phyloP scores from a whole-genome alignment of 1,140 invertebrate genomes.

The Saxidomus purpurata region DNA sequence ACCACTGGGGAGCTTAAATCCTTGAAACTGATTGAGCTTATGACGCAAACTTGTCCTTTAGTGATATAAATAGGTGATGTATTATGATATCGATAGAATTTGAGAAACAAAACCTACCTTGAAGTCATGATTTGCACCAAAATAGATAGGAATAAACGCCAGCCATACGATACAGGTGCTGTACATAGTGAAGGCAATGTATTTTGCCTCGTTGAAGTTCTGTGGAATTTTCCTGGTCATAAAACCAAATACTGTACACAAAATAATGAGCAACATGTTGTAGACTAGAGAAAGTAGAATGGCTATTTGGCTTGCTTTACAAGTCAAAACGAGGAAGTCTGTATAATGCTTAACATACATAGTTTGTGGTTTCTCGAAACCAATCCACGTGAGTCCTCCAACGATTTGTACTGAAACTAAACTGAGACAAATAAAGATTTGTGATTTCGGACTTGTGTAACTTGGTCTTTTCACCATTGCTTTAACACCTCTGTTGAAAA shows the following conservation, averaged over 20 bases:
- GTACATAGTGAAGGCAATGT: conserved; percentile 98
- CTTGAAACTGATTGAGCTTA: no score
- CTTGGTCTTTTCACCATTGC: conserved; percentile 95
- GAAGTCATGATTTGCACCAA: conserved; percentile 87
- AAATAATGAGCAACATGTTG: conserved; percentile 91
- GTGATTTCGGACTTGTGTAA: conserved; percentile 97
- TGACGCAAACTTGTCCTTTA: no score
- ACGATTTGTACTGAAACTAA: conserved; percentile 89
- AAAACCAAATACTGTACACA: conserved; percentile 92
- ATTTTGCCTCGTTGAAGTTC: conserved; percentile 98
- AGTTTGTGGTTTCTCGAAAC: conserved; percentile 88
- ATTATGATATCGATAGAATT: no score
- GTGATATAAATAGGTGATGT: no score
- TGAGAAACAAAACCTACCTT: conserved; percentile 83
- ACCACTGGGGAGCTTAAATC: no score
- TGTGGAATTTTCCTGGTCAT: conserved; percentile 97
- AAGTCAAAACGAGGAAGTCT: conserved; percentile 88
- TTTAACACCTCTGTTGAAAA: conserved; percentile 91
- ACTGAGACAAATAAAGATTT: conserved; percentile 95
- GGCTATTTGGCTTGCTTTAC: conserved; percentile 91
- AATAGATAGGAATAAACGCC: conserved; percentile 92
- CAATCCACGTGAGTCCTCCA: conserved; percentile 88
- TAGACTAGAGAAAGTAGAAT: conserved; percentile 92
- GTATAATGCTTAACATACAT: conserved; percentile 76
- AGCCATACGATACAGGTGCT: conserved; percentile 93